A percentile compares a stretch with the other conserved stretches of the same genome.
phyloP scores from a whole-genome alignment of 2,113 vertebrate species.

The Heterotis niloticus region DNA sequence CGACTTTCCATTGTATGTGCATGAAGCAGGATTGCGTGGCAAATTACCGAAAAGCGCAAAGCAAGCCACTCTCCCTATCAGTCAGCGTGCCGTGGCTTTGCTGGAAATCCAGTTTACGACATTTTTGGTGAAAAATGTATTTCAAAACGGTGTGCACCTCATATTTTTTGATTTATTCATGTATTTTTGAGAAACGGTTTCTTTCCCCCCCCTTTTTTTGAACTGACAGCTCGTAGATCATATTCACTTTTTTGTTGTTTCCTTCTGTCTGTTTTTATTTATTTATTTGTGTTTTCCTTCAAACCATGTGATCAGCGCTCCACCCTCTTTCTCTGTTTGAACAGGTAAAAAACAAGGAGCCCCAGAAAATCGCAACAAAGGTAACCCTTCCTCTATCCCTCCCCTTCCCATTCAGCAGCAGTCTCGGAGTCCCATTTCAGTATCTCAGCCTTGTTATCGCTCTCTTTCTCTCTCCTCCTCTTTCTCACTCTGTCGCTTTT shows the following conservation, averaged over 20 bases:
- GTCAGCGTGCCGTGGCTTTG: no score
- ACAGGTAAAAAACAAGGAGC: slow-evolving; percentile 99
- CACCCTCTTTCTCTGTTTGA: slow-evolving; percentile 86
- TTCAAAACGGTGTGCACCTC: not conserved
- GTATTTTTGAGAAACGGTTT: not conserved
- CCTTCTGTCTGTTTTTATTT: slow-evolving; percentile 48
- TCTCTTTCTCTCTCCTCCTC: slow-evolving; percentile 37
- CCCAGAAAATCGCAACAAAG: slow-evolving; percentile 99
- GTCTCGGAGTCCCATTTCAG: slow-evolving; percentile 57
- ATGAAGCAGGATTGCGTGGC: no score
- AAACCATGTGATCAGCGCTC: slow-evolving; percentile 78
- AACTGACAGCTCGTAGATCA: slow-evolving; percentile 55
- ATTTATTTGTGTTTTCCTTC: slow-evolving; percentile 60
- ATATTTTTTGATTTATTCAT: not conserved
- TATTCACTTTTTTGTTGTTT: slow-evolving; percentile 36
- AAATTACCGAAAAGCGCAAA: no score
- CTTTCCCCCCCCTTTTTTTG: slow-evolving; percentile 5
- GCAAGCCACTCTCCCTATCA: no score
- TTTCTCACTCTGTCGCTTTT: slow-evolving; percentile 64
- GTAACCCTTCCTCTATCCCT: slow-evolving; percentile 78
- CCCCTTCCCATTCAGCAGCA: slow-evolving; percentile 65
- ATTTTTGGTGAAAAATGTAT: not conserved
- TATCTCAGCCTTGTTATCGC: slow-evolving; percentile 51
- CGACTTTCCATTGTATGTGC: no score
- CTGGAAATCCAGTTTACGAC: no score